Percentiles rank a stretch among this genome's conserved stretches.
Conservation (phyloP, 2,113 vertebrate genomes). For the Macquaria ambigua region DNA sequence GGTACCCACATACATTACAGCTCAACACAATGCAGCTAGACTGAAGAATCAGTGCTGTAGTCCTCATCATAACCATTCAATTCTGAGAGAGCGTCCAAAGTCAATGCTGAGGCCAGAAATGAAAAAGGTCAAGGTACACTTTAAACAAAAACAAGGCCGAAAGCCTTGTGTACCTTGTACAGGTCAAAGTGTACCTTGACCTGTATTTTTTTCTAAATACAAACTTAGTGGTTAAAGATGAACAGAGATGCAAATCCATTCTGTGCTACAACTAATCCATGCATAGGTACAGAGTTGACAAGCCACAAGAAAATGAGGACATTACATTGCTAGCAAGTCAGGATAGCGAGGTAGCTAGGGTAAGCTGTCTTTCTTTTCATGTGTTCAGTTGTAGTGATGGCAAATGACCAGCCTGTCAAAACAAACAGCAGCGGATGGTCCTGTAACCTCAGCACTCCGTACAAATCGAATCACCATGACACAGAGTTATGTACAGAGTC, state of each 20-base stretch:
- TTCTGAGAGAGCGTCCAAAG: not conserved
- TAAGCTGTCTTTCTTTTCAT: not conserved
- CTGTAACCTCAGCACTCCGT: not conserved
- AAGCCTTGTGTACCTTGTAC: too few relatives aligned
- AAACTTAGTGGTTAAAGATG: not conserved
- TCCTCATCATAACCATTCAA: not conserved
- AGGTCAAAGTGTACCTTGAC: too few relatives aligned
- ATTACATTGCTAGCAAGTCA: too few relatives aligned
- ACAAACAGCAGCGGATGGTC: not conserved
- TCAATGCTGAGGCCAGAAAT: not conserved
- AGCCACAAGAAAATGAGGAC: not conserved
- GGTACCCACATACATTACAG: not conserved
- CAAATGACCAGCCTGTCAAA: not conserved
- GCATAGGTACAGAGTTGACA: not conserved
- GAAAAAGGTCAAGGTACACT: slow-evolving; percentile 1
- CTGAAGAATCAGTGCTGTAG: not conserved
- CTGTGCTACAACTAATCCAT: not conserved
- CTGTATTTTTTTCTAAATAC: not conserved
- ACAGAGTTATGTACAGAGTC: too few relatives aligned
- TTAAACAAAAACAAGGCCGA: too few relatives aligned
- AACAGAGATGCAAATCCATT: not conserved
- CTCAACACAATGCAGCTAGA: slow-evolving; percentile 2
- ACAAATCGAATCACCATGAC: not conserved
- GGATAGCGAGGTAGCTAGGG: not conserved
- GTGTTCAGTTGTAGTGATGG: not conserved